Evolutionary conservation across 64 coral and sea anemone genomes (phyloP), one percentile per base, ranked within the genome.

Genomic region (Porites australiensis): DNA sequence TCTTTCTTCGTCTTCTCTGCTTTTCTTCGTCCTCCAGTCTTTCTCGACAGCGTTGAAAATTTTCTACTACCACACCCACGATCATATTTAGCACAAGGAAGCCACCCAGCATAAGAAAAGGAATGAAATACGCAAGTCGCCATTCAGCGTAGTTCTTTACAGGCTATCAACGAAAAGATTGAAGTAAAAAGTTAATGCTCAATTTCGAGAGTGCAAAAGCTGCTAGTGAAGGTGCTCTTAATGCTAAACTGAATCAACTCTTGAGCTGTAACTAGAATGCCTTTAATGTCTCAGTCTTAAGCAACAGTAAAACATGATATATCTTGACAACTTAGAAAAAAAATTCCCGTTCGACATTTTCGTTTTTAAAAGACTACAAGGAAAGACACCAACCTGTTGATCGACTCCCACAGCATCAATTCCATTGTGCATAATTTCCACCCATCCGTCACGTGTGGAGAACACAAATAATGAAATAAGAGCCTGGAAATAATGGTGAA

Each of bases 51-150:
- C 91, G 98, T 74, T 99, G 98, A 88, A 96, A 99, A 61, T 99
- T 99, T 53, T 96, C 94, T 18, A 99, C 98, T 18, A 99, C 98
- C 4, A 99, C 94, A 20, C 98, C 98, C 8, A 99, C 98, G 50
- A 99, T 93, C 98, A 99, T 99, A 57, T 99, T 99, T 5, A 99
- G 90, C 14, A 99, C 94, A 12, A 99, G 84, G 63, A 99, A 99
- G 43, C 98, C 98, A 66, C 94, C 98, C 11, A 99, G 50, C 72
- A 99, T 79, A 0, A 99, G 91, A 46, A 99, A 99, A 8, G 91
- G 91, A 48, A 99, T 91, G 54, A 96, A 99, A 79, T 99, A 99
- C n/a, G 93, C 64, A 18, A 99, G 94, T 22, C 91, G 75, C 98
- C 98, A 99, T 44, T 93, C 82, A n/a, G 91, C 88, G 73, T 99